Conservation (phyloP, 1,140 invertebrate genomes). For the Drosophila repletoides region DNA sequence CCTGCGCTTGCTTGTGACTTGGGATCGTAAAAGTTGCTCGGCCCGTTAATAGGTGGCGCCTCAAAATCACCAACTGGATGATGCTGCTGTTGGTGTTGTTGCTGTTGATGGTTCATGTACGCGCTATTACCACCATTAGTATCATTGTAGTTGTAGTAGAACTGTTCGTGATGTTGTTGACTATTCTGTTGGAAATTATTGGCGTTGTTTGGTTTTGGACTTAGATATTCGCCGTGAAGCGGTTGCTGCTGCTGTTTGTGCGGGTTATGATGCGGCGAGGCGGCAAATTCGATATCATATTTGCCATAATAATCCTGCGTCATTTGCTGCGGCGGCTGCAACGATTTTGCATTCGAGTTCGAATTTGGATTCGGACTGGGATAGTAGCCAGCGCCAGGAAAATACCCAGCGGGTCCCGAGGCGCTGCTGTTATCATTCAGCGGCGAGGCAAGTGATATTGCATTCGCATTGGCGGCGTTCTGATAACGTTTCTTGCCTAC, state of each 20-base stretch:
- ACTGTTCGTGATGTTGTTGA: conserved; percentile 68
- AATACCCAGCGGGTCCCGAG: conserved; percentile 45
- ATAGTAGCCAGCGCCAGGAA: conserved; percentile 65
- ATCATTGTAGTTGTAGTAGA: conserved; percentile 76
- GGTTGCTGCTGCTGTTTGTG: conserved; percentile 52
- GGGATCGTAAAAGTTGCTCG: conserved; percentile 67
- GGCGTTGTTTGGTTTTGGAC: conserved; percentile 56
- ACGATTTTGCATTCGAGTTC: conserved; percentile 42
- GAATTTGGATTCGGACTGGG: conserved; percentile 56
- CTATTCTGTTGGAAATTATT: conserved; percentile 60
- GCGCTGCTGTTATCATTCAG: conserved; percentile 37
- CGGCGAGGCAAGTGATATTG: conserved; percentile 48
- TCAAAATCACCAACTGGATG: conserved; percentile 70
- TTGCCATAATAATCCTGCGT: conserved; percentile 77
- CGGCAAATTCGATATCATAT: conserved; percentile 78
- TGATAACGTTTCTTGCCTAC: conserved; percentile 66
- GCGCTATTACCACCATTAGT: conserved; percentile 59
- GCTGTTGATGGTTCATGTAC: conserved; percentile 72
- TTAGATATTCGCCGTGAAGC: conserved; percentile 72
- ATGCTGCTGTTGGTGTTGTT: conserved; percentile 60
- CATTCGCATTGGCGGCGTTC: conserved; percentile 48
- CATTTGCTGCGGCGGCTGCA: conserved; percentile 58
- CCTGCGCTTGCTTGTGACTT: conserved; percentile 52
- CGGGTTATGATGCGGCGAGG: conserved; percentile 57
- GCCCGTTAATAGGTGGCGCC: conserved; percentile 55